Conservation (phyloP, 2,888 invertebrate species). For the Seira musarum region DNA sequence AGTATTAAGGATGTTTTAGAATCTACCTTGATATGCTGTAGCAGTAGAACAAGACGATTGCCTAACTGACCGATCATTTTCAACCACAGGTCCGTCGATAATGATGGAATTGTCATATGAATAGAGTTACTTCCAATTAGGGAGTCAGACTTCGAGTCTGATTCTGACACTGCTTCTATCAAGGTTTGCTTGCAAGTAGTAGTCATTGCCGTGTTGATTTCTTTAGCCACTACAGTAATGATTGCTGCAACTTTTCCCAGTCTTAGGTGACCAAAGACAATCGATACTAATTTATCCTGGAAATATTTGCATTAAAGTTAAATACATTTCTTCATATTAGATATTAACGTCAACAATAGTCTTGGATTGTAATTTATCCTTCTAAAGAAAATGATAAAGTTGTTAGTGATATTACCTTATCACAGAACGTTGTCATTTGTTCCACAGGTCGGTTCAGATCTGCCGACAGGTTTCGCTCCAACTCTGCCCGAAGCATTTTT, state of each 20-base stretch:
- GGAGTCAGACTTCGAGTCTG: constrained; percentile 67
- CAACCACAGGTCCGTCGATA: constrained; percentile 67
- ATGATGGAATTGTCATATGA: constrained; percentile 65
- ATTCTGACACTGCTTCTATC: constrained; percentile 69
- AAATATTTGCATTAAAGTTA: constrained; percentile 35
- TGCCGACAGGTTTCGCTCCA: constrained; percentile 90
- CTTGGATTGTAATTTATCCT: too few relatives aligned
- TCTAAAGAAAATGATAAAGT: neutral
- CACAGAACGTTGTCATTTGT: constrained; percentile 78
- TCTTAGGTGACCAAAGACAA: constrained; percentile 74
- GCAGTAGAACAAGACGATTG: constrained; percentile 63
- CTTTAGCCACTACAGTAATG: constrained; percentile 67
- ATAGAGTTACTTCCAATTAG: constrained; percentile 66
- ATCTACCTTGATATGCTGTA: constrained; percentile 67
- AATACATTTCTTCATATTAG: neutral
- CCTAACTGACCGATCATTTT: constrained; percentile 68
- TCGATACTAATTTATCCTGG: constrained; percentile 74
- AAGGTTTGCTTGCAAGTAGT: constrained; percentile 68
- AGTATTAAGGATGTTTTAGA: too few relatives aligned
- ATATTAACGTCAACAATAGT: too few relatives aligned
- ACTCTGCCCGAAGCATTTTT: constrained; percentile 96
- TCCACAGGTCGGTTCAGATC: constrained; percentile 90
- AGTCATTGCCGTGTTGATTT: constrained; percentile 68
- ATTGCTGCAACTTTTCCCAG: constrained; percentile 70
- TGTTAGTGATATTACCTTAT: constrained; percentile 73